Percentiles rank a stretch among this genome's conserved stretches.
Conservation (phyloP, 2,113 vertebrate genomes). For the Chaenocephalus aceratus region DNA sequence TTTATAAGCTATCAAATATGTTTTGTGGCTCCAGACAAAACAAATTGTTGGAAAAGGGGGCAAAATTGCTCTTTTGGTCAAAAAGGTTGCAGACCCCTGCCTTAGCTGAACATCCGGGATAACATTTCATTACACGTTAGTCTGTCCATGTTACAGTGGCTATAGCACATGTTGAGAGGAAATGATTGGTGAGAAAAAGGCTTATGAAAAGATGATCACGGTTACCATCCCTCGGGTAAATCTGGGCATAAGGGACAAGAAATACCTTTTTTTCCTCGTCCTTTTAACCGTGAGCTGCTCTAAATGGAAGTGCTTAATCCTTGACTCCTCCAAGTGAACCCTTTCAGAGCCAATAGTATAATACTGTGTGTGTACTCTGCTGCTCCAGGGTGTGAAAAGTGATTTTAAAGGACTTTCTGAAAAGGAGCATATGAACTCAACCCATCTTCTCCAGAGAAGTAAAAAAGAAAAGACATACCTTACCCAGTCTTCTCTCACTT, state of each 20-base stretch:
- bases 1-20: no score
- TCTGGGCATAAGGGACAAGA: conserved; percentile 24
- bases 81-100: no score
- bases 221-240: conserved; percentile 28
- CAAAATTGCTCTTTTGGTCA: no score
- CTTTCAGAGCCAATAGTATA: conserved; percentile 51
- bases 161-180: background rate
- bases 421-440: conserved; percentile 34
- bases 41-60: no score
- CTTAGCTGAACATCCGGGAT: background rate
- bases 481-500: conserved; percentile 18
- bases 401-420: conserved; percentile 49
- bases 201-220: conserved; percentile 9
- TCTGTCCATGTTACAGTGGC: background rate
- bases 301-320: conserved; percentile 55
- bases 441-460: conserved; percentile 39
- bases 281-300: conserved; percentile 45
- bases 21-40: no score
- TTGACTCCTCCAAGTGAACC: conserved; percentile 56
- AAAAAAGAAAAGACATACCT: background rate
- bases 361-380: conserved; percentile 45
- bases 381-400: conserved; percentile 62
- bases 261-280: conserved; percentile 6
- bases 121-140: background rate
- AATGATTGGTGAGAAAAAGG: background rate